A percentile compares a stretch with the other conserved stretches of the same genome.
Evolutionary conservation across 2,888 invertebrate genomes (phyloP).

Genomic region (Drosophila mayaguana): DNA sequence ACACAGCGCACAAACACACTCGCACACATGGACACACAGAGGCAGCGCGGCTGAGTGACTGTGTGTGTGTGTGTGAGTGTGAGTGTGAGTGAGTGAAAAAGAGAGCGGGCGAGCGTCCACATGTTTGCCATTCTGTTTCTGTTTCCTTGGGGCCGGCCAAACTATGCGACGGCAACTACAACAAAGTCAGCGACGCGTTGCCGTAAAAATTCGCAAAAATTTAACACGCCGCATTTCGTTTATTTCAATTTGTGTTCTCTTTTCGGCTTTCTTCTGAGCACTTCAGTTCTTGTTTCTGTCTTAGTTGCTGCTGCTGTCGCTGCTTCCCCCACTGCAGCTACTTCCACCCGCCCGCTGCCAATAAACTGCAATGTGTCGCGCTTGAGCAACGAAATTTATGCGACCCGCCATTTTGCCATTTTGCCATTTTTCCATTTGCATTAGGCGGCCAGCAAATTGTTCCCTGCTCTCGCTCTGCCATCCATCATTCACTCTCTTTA

Average conservation of each 20-base stretch:
- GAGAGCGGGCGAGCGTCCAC: slow-evolving; percentile 46
- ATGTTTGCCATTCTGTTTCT: slow-evolving; percentile 77
- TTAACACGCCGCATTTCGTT: slow-evolving; percentile 71
- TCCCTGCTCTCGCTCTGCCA: slow-evolving; percentile 1
- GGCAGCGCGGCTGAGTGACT: slow-evolving; percentile 6
- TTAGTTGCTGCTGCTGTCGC: not conserved
- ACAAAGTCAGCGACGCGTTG: slow-evolving; percentile 60
- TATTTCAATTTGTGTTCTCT: slow-evolving; percentile 59
- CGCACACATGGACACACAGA: slow-evolving; percentile 28
- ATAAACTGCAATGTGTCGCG: slow-evolving; percentile 55
- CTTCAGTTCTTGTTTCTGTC: slow-evolving; percentile 22
- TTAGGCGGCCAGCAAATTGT: slow-evolving; percentile 47
- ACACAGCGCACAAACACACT: slow-evolving; percentile 56
- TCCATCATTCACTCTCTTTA: slow-evolving; percentile 9
- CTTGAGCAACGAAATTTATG: slow-evolving; percentile 73
- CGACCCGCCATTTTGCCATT: slow-evolving; percentile 63
- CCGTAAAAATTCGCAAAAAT: slow-evolving; percentile 57
- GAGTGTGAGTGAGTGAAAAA: slow-evolving; percentile 12
- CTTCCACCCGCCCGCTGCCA: not conserved
- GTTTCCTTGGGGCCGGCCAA: slow-evolving; percentile 68
- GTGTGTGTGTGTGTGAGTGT: not conserved
- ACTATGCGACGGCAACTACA: slow-evolving; percentile 53
- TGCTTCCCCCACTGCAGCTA: slow-evolving; percentile 4
- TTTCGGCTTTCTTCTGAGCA: slow-evolving; percentile 43
- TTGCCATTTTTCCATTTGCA: slow-evolving; percentile 37